Evolutionary conservation across 2,113 vertebrate genomes (phyloP).

Genomic region (Sylvilagus bachmani): DNA sequence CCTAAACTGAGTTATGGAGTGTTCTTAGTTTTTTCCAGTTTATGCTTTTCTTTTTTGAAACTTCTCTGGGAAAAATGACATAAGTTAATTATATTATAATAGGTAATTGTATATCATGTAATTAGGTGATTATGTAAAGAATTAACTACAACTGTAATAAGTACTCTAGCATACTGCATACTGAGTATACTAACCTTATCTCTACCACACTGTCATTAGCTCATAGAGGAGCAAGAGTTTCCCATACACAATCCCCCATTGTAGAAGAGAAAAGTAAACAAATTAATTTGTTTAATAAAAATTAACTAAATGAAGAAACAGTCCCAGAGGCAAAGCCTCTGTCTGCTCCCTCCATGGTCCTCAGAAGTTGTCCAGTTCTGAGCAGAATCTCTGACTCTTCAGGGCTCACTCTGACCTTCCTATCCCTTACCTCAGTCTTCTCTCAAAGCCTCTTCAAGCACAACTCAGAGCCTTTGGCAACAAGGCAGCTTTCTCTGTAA

Average conservation of each 20-base stretch:
- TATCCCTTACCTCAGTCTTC: not conserved
- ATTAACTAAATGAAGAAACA: not conserved
- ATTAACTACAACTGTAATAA: constrained; percentile 13
- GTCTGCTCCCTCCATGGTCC: too few species aligned
- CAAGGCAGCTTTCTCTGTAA: not conserved
- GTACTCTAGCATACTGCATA: not conserved
- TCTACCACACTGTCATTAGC: not conserved
- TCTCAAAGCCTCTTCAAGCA: not conserved
- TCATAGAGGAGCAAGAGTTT: not conserved
- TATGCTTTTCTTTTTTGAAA: not conserved
- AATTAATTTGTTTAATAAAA: not conserved
- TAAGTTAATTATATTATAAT: constrained; percentile 7
- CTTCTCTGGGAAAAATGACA: not conserved
- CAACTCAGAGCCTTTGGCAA: not conserved
- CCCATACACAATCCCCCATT: not conserved
- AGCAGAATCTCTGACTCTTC: not conserved
- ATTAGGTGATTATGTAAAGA: constrained; percentile 4
- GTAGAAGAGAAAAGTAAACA: not conserved
- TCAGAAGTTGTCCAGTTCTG: not conserved
- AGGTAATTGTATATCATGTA: not conserved
- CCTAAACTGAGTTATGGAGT: not conserved
- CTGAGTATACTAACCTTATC: not conserved
- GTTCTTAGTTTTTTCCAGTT: not conserved
- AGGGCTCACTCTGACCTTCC: constrained; percentile 28
- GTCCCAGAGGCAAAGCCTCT: not conserved